Evolutionary conservation across 2,888 invertebrate genomes (phyloP), one percentile per base, ranked within the genome.

Genomic region (Scaptomyza parva): DNA sequence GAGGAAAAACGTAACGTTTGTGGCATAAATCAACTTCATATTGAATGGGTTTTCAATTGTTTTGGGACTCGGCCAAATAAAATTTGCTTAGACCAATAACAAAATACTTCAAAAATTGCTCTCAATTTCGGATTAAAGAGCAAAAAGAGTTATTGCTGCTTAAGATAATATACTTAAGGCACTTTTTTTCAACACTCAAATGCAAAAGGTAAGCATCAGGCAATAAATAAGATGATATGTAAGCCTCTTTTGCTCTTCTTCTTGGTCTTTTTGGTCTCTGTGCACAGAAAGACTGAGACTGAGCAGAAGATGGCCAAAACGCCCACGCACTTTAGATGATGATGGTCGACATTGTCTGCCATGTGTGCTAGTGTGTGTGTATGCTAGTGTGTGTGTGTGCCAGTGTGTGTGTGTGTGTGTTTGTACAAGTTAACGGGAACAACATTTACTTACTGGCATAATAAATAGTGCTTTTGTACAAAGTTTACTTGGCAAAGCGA

Each of bases 371-470:
- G 53, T 18, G 37, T 48, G 43, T 30, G 28, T 39, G 41, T 43
- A n/a, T n/a, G n/a, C n/a, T n/a, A n/a, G 37, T 28, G 28, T 30
- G 44, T 30, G 53, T 51, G 11, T 54, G 37, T 33, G 48, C 35
- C 30, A 59, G 43, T 50, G 45, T 48, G 44, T 14, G 20, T 22
- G 7, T 68, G 60, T 60, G 30, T 52, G 50, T 79, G 70, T 76
- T 85, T 82, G 82, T 70, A 64, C 67, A 82, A 85, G 86, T 83
- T 87, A 78, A 83, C 79, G 82, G 78, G 67, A 78, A 87, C 71
- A 87, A 85, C 86, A 87, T 85, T 83, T 85, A 85, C 82, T 85
- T 85, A 73, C 78, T 68, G 70, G 76, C 78, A 87, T 87, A 74
- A 85, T 78, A 87, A 87, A 83, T 77, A 86, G 74, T 71, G 67